Evolutionary conservation across 92 coral and sea anemone genomes (phyloP).

Genomic region (Siderastrea siderea): DNA sequence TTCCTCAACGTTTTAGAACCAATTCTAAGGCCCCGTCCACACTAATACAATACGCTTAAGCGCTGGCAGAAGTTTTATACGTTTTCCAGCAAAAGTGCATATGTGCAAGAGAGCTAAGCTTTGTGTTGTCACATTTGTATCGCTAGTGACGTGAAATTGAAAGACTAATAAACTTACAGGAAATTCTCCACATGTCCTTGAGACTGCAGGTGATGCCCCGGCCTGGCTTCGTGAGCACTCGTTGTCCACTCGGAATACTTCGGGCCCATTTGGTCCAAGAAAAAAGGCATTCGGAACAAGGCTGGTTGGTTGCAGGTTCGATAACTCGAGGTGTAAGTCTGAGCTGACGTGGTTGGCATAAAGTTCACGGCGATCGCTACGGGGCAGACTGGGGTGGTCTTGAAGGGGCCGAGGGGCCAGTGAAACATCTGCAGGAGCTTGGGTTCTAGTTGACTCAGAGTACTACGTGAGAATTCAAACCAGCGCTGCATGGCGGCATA

Average conservation of each 20-base stretch:
- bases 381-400: constrained; percentile 89
- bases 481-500: constrained; percentile 82
- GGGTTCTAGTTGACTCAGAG: constrained; percentile 75
- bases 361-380: constrained; percentile 81
- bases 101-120: no score
- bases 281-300: constrained; percentile 81
- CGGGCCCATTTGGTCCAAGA: constrained; percentile 97
- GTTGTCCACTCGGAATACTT: constrained; percentile 93
- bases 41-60: no score
- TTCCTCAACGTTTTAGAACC: no score
- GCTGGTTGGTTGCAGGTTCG: constrained; percentile 73
- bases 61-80: no score
- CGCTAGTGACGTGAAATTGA: no score
- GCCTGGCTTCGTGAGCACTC: constrained; percentile 93
- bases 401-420: constrained; percentile 80
- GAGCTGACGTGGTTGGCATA: constrained; percentile 80
- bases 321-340: constrained; percentile 70
- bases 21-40: no score
- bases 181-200: constrained; percentile 82
- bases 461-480: constrained; percentile 83
- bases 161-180: constrained; percentile 34
- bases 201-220: constrained; percentile 92
- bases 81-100: no score
- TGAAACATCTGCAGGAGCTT: constrained; percentile 78
- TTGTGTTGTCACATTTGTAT: no score